phyloP scores from a whole-genome alignment of 2,113 vertebrate species.

The Lutjanus erythropterus region DNA sequence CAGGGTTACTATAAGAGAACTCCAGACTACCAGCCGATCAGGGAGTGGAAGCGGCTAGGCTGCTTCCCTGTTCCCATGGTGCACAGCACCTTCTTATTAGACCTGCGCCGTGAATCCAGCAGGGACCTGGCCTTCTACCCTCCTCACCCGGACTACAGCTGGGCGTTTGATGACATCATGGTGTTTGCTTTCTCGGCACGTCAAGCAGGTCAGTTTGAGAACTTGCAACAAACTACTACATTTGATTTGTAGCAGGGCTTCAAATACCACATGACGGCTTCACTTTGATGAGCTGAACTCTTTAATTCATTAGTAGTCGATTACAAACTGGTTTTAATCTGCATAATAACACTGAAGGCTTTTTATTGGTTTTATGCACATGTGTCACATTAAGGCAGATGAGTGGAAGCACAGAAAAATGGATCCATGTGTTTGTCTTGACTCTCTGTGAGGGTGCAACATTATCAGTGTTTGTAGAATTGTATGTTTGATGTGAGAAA shows the following conservation, averaged over 20 bases:
- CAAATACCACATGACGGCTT: slow-evolving; percentile 12
- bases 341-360: background rate
- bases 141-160: slow-evolving; percentile 94
- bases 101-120: slow-evolving; percentile 91
- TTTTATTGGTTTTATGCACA: slow-evolving; percentile 19
- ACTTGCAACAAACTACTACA: slow-evolving; percentile 24
- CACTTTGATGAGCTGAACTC: background rate
- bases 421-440: slow-evolving; percentile 33
- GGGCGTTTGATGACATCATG: slow-evolving; percentile 99
- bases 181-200: slow-evolving; percentile 96
- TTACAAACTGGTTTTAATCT: background rate
- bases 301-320: background rate
- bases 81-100: slow-evolving; percentile 95
- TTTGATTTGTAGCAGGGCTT: slow-evolving; percentile 12
- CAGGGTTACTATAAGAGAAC: slow-evolving; percentile 97
- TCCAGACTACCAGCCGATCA: slow-evolving; percentile 92
- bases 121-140: slow-evolving; percentile 90
- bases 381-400: slow-evolving; percentile 34
- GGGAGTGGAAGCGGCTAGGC: slow-evolving; percentile 94
- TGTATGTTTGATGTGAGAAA: slow-evolving; percentile 24
- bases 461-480: slow-evolving; percentile 4
- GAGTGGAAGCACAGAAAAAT: slow-evolving; percentile 35
- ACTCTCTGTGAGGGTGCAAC: slow-evolving; percentile 5
- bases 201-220: slow-evolving; percentile 87
- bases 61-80: slow-evolving; percentile 96